Evolutionary conservation across 2,888 invertebrate genomes (phyloP).

Genomic region (Hypena proboscidalis): DNA sequence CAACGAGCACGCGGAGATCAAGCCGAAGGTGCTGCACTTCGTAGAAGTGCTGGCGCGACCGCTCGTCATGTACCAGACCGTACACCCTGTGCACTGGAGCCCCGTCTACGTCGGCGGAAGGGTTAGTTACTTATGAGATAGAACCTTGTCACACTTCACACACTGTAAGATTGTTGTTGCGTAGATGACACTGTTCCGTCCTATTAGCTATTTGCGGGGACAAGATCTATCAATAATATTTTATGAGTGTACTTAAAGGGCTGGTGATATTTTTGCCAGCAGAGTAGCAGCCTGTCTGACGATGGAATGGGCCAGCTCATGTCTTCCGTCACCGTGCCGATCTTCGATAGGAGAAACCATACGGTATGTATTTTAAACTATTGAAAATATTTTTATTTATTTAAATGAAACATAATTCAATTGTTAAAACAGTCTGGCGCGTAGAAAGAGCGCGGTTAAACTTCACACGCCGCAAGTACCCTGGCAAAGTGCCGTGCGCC

Average conservation of each 20-base stretch:
- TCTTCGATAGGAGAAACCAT: slow-evolving; percentile 96
- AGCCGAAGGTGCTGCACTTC: slow-evolving; percentile 96
- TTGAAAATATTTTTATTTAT: no score
- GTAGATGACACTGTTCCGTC: neutral
- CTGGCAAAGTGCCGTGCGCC: no score
- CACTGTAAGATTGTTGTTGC: no score
- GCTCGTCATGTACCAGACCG: slow-evolving; percentile 96
- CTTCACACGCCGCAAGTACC: no score
- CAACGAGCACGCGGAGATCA: slow-evolving; percentile 94
- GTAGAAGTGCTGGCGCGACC: slow-evolving; percentile 98
- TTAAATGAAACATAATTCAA: no score
- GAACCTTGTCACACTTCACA: no score
- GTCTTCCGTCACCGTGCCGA: slow-evolving; percentile 97
- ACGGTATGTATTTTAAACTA: slow-evolving; percentile 84
- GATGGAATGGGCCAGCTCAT: slow-evolving; percentile 93
- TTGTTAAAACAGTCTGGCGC: no score
- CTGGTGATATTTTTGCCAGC: slow-evolving; percentile 32
- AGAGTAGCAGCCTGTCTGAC: slow-evolving; percentile 88
- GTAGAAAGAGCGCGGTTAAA: no score
- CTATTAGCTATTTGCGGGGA: no score
- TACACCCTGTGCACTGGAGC: slow-evolving; percentile 98
- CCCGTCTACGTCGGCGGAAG: slow-evolving; percentile 95
- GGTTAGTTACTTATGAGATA: slow-evolving; percentile 85
- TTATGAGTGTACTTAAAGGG: no score
- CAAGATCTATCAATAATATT: no score